Base-by-base conservation (phyloP, 1,140 invertebrate genomes). In the Cyclina sinensis region DNA sequence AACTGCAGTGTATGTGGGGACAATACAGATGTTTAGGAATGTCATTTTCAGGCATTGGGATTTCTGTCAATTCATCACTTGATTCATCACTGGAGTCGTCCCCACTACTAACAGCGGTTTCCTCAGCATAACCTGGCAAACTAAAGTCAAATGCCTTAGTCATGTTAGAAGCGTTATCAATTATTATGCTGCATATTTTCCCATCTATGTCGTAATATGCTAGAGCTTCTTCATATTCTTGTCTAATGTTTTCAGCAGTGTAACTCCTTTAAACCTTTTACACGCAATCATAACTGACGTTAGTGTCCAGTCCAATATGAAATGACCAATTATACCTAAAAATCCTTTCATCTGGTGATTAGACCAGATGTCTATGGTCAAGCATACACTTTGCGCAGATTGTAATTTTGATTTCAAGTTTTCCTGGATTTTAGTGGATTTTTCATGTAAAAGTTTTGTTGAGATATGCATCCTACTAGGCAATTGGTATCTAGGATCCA, bases 191-290 rank as follows among this genome's bases (percentile, higher is more conserved):
- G 5, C 1, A 39, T 32, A 43, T 43, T 80, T 65, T 35, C 35
- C 35, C 68, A 18, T 27, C 62, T 46, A 81, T 80, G 54, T 70
- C 65, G 39, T 73, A 73, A 57, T 62, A 80, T 21, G 59, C 78
- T 48, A 87, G 24, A 18, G 57, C 43, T 37, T 87, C 76, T 54
- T 80, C 76, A 48, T 87, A 87, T 46, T 87, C 78, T n/a, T n/a
- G n/a, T n/a, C n/a, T n/a, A n/a, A n/a, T n/a, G n/a, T n/a, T n/a
- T n/a, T n/a, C n/a, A n/a, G 14, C 80, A 59, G 11, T 76, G 24
- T 32, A 87, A 80, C 32, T 78, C 65, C 48, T 48, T 48, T 87
- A 48, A 7, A 2, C 30, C n/a, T n/a, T 37, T 39, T 73, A 35
- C 0, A 48, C 18, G 46, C 46, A 48, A 48, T 48, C 46, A 48